phyloP scores from a whole-genome alignment of 2,797 vertebrate genomes.

The Mormyrus hasselquistii region DNA sequence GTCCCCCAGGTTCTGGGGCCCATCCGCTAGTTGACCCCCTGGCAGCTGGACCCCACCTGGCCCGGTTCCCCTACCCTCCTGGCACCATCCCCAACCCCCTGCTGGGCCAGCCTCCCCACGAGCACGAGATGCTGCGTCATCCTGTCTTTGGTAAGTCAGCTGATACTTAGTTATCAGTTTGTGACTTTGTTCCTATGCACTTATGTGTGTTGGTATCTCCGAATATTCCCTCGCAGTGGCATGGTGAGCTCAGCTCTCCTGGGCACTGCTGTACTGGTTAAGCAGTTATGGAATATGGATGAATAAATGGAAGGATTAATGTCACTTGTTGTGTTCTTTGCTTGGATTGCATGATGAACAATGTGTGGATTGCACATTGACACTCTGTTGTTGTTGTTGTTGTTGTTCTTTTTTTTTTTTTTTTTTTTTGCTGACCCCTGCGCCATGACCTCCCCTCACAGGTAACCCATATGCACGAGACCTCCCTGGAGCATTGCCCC shows the following conservation, averaged over 20 bases:
- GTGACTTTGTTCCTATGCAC: neutral
- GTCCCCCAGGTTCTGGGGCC: conserved; percentile 81
- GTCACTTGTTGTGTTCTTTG: neutral
- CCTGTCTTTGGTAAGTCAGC: conserved; percentile 84
- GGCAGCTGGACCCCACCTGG: conserved; percentile 87
- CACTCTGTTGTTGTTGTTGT: neutral
- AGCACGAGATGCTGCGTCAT: conserved; percentile 98
- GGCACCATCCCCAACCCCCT: conserved; percentile 91
- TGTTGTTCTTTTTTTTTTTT: neutral
- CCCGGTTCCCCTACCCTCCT: conserved; percentile 93
- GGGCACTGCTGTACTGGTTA: neutral
- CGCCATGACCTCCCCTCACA: conserved; percentile 36
- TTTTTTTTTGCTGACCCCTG: neutral
- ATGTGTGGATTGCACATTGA: neutral
- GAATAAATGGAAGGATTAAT: neutral
- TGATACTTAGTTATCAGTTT: neutral
- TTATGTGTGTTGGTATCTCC: neutral
- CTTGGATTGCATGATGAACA: neutral
- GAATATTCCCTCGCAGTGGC: neutral
- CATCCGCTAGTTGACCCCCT: conserved; percentile 91
- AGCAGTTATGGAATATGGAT: neutral
- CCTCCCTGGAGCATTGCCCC: conserved; percentile 81
- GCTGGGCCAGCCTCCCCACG: conserved; percentile 86
- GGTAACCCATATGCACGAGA: conserved; percentile 90
- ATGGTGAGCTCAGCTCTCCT: neutral